Percentiles rank a stretch among this genome's conserved stretches.
phyloP scores from a whole-genome alignment of 1,140 invertebrate species.

The Trichonephila inaurata region DNA sequence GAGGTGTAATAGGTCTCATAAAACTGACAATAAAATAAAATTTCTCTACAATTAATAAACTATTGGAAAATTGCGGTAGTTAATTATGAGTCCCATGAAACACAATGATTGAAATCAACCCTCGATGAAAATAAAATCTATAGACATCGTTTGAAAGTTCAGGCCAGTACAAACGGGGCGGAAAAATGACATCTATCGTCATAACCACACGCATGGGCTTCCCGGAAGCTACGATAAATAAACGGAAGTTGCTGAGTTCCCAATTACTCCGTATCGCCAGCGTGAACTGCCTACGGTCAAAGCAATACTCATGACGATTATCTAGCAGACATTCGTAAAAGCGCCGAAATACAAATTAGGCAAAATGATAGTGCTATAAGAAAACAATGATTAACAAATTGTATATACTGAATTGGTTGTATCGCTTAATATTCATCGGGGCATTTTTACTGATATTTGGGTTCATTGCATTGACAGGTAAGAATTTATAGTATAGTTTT shows the following conservation, averaged over 20 bases:
- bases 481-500: not conserved
- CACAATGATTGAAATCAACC: not conserved
- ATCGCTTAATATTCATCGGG: not conserved
- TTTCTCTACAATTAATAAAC: too few relatives aligned
- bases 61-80: too few relatives aligned
- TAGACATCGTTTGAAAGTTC: conserved; percentile 13
- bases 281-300: conserved; percentile 44
- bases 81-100: too few relatives aligned
- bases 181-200: conserved; percentile 58
- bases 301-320: conserved; percentile 36
- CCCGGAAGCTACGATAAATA: conserved; percentile 63
- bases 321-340: not conserved
- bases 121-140: not conserved
- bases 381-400: conserved; percentile 22
- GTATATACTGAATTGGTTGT: not conserved
- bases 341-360: conserved; percentile 5
- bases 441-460: not conserved
- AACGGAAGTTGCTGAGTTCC: conserved; percentile 63
- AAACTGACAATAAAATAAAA: too few relatives aligned
- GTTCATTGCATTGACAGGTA: not conserved
- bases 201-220: conserved; percentile 62
- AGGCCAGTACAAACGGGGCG: conserved; percentile 39
- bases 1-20: too few relatives aligned
- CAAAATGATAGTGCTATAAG: conserved; percentile 7
- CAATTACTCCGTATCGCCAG: conserved; percentile 62